Evolutionary conservation across 2,113 vertebrate genomes (phyloP), one percentile per base, ranked within the genome.

Genomic region (Neogale vison): DNA sequence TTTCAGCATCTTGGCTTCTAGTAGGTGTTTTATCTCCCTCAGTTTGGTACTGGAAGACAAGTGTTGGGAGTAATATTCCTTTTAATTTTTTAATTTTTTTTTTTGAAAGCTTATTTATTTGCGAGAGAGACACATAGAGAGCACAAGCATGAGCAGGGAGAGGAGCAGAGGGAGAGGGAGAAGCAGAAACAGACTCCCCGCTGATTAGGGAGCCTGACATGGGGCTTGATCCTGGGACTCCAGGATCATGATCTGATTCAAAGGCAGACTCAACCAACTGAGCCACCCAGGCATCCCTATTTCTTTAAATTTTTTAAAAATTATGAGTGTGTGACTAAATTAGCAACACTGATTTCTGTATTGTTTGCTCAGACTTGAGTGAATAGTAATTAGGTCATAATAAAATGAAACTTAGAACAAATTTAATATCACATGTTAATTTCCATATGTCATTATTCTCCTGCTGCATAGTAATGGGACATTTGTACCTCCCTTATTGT

Each of bases 341-440:
- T 92, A 79, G 59, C 89, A 87, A 83, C 69, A 47, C n/a, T 77
- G 31, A 88, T 72, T 96, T 90, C 24, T 92, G 13, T 86, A 57
- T 11, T 91, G n/a, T 90, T 96, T 89, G 79, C 72, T 88, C 29
- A 95, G 82, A 72, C 17, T 36, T 96, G 24, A 57, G 61, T 83
- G 90, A 91, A 88, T 3, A 52, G 29, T 88, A 79, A 88, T 88
- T 94, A 67, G 26, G 18, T 74, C 82, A 71, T 9, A 86, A 50
- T 90, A 80, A 77, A 82, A 69, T 72, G 57, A 93, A 94, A 90
- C 39, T 81, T 85, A 74, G 82, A 94, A 59, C 47, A 86, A 82
- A 84, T 88, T 92, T 90, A 82, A 93, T 76, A 80, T 74, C 74
- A 69, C n/a, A 63, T 86, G 17, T 23, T 80, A 94, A 65, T 87